These are phyloP conservation scores for Ochotona princeps DNA, from an alignment of 2,113 vertebrate genomes.

Conservation along the genomic window DNA sequence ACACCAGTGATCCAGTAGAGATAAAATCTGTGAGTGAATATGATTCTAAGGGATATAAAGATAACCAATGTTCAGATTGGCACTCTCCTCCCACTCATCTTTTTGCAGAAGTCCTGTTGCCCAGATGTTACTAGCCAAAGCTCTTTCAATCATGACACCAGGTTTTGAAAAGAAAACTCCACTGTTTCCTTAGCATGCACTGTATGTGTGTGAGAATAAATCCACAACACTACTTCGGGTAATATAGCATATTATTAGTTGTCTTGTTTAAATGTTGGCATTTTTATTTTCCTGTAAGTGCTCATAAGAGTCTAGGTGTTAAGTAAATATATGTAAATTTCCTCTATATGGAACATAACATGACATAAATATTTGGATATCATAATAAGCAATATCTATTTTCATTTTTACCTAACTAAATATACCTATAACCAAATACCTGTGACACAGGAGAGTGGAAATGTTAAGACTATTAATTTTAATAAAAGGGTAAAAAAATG, in stretches of 20 bases:
- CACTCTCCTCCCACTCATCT: too few species aligned
- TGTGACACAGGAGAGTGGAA: neutral
- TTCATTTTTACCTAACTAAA: slow-evolving; percentile 40
- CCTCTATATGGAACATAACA: slow-evolving; percentile 16
- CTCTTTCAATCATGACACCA: too few species aligned
- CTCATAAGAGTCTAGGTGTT: slow-evolving; percentile 4
- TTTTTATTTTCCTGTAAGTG: neutral
- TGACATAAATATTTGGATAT: slow-evolving; percentile 30
- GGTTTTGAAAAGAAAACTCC: too few species aligned
- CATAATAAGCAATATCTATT: slow-evolving; percentile 3
- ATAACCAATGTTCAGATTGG: neutral
- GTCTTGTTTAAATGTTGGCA: too few species aligned
- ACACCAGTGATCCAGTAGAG: neutral
- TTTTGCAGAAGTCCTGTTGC: too few species aligned
- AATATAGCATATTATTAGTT: too few species aligned
- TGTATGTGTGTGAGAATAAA: too few species aligned
- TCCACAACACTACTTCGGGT: too few species aligned
- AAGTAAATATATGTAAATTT: slow-evolving; percentile 35
- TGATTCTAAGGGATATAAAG: neutral
- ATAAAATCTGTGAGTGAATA: neutral
- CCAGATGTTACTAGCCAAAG: too few species aligned
- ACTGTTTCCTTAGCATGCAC: neutral
- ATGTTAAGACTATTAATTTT: neutral
- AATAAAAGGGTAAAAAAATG: neutral
- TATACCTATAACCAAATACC: neutral